Base-by-base conservation (phyloP, 2,888 invertebrate genomes). In the Zaprionus bogoriensis region DNA sequence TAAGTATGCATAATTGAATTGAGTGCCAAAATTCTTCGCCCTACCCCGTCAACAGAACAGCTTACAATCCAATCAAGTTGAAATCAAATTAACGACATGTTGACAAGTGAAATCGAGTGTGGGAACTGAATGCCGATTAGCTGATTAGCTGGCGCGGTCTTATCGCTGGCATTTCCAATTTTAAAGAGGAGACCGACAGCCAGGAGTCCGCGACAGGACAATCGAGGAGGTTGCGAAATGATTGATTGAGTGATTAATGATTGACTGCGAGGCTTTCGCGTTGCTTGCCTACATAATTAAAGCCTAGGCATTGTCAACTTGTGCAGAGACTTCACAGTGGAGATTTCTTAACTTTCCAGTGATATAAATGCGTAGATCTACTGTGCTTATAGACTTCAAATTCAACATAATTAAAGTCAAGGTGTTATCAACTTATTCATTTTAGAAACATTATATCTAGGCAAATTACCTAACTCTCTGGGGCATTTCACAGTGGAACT, bases 181-280 rank as follows among this genome's bases (percentile, higher is more conserved):
- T 57, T 25, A 42, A 53, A 72, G 2, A 54, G 39, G 38, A 17
- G 41, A 54, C 57, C 25, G 46, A 19, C n/a, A 10, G 27, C 32
- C 30, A 44, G 54, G 27, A 55, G 28, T 39, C 38, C 27, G 23
- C 27, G 17, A 55, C 38, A 69, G 73, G 55, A 74, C 20, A 38
- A 46, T 25, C n/a, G 53, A 45, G 69, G 41, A 52, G 61, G 51
- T 45, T 23, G 32, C 67, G 63, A 73, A 77, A 75, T 88, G 85
- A 89, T 88, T 88, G 88, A 88, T 87, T 86, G 81, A 84, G 71
- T 89, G 89, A 89, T 89, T 89, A 88, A 89, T 89, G 87, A 87
- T 84, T 70, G 64, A 76, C 67, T 61, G 61, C 30, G 48, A 32
- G 10, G 39, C 20, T 50, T 27, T 4, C n/a, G 46, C 20, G 62